Percentiles rank a stretch among this genome's conserved stretches.
Evolutionary conservation across 2,888 invertebrate genomes (phyloP).

Genomic region (Seira ritae): DNA sequence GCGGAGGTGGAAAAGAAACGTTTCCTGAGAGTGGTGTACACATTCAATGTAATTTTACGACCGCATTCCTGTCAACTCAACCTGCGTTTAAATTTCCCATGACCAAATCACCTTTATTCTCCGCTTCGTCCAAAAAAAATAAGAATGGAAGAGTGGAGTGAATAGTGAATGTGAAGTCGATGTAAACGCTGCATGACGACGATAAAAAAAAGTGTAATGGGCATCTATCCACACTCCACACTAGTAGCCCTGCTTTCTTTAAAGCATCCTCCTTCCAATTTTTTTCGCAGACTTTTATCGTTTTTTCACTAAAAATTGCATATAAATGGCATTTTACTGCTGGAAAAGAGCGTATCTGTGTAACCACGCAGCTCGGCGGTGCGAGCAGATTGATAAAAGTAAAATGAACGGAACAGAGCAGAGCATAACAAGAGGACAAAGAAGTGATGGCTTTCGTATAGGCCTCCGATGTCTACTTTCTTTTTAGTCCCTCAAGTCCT

Average conservation of each 20-base stretch:
- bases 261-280: constrained; percentile 4
- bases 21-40: constrained; percentile 11
- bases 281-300: constrained; percentile 9
- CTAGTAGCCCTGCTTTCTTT: neutral
- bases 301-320: constrained; percentile 4
- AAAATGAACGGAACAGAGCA: too few relatives aligned
- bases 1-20: neutral
- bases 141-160: neutral
- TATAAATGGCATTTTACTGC: constrained; percentile 7
- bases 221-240: neutral
- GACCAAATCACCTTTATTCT: constrained; percentile 52
- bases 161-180: neutral
- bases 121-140: neutral
- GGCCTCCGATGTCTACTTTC: constrained; percentile 8
- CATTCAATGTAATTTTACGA: constrained; percentile 41
- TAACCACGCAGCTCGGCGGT: neutral
- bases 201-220: constrained; percentile 2
- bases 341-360: neutral
- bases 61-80: constrained; percentile 62
- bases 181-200: constrained; percentile 16
- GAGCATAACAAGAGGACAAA: neutral
- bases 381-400: constrained; percentile 9
- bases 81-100: constrained; percentile 63
- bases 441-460: neutral
- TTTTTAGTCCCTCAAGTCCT: too few relatives aligned